Evolutionary conservation across 2,113 vertebrate genomes (phyloP), one percentile per base, ranked within the genome.

Genomic region (Xenotilapia longispinis): DNA sequence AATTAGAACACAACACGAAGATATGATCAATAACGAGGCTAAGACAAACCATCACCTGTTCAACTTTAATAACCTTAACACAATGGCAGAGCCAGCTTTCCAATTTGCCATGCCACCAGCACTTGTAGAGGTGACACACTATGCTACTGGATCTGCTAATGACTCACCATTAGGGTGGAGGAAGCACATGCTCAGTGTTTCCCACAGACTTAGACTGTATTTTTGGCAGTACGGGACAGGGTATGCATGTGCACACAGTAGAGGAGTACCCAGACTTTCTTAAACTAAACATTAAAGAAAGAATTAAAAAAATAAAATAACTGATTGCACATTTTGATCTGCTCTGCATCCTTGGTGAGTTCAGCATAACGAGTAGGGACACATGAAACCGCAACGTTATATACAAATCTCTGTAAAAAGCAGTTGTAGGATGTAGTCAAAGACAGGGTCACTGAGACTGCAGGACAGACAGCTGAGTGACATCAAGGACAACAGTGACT

Each of bases 1-100:
- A 92, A 91, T 89, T 91, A 85, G 80, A 93, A 92, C 88, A 84
- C 85, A 93, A 89, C 91, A 88, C 49, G 33, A 84, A 91, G 88
- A 93, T 93, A 90, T 93, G 89, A 96, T 94, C 90, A 91, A 91
- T 91, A 94, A 95, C 82, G 84, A 94, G 91, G 83, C 89, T 53
- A 85, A 92, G 86, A 95, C 89, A 93, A 95, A 91, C 93, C 91
- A 84, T 94, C 95, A 96, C 94, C 95, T 95, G 94, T 91, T 95
- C 84, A 88, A 84, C 88, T 93, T 92, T 93, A 94, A 95, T 94
- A 95, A 94, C 93, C 86, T 55, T 49, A 75, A 90, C 80, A 84
- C 84, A 91, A 91, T 84, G 90, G 60, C 88, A 60, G 81, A 85
- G 80, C 83, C 70, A 81, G 89, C 85, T 90, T 92, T 91, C 85